These are phyloP conservation scores for Eupristina koningsbergeri DNA, from an alignment of 1,140 invertebrate genomes.

Conservation along the genomic window DNA sequence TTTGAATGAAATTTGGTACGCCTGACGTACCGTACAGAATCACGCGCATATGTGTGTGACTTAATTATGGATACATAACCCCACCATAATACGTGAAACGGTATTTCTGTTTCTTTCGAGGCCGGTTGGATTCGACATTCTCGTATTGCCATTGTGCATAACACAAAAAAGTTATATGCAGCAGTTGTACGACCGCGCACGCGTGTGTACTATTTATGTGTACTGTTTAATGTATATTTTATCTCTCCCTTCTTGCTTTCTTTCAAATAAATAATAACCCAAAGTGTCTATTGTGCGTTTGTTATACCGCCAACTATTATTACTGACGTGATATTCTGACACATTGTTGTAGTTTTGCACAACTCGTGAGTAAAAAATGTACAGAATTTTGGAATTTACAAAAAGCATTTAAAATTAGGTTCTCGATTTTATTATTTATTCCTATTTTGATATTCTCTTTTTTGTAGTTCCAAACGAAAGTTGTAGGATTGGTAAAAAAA, in stretches of 20 bases:
- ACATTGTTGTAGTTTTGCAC: constrained; percentile 3
- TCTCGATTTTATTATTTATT: not conserved
- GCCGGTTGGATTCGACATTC: not conserved
- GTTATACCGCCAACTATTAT: constrained; percentile 17
- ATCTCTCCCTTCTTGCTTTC: not conserved
- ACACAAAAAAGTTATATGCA: not conserved
- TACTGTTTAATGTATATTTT: not conserved
- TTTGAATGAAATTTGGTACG: constrained; percentile 1
- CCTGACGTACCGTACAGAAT: not conserved
- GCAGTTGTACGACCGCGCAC: not conserved
- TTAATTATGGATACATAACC: constrained; percentile 32
- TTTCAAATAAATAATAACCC: constrained; percentile 41
- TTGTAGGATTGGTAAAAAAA: not conserved
- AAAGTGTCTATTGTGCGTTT: not conserved
- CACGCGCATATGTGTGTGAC: constrained; percentile 8
- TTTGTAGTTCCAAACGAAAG: not conserved
- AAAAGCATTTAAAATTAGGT: not conserved
- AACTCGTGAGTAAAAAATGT: constrained; percentile 27
- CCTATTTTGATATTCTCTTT: not conserved
- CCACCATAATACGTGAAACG: constrained; percentile 18
- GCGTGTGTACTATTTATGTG: not conserved
- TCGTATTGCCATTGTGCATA: not conserved
- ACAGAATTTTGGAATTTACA: not conserved
- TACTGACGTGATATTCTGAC: constrained; percentile 14
- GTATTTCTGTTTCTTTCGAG: constrained; percentile 6